Evolutionary conservation across 1,140 invertebrate species (phyloP), one percentile per base, ranked within the genome.

Genomic region (Vanessa atalanta): DNA sequence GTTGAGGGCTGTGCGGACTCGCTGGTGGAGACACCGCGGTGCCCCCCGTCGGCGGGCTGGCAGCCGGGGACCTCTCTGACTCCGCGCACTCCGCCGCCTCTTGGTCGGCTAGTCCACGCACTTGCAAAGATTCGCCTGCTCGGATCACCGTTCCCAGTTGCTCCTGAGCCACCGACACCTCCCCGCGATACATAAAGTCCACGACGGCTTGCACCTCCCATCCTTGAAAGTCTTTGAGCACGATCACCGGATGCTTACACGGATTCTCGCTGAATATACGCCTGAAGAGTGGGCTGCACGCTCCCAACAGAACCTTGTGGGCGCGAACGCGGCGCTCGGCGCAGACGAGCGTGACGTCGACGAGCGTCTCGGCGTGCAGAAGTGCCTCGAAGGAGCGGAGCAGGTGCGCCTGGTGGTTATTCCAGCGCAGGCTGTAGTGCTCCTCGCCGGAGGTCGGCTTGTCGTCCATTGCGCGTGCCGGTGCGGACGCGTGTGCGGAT

Each of bases 171-270:
- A 98, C 96, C 67, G 96, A 96, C 66, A 98, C 97, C 92, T 98
- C 97, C 43, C 97, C 97, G 67, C 96, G 95, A 93, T 98, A 98
- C 97, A 98, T 98, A 79, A 98, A 98, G 90, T 98, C 97, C 60
- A 98, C 95, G 37, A 98, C 95, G 8, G 97, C 96, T 83, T 97
- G 96, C 51, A 98, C 95, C 79, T 98, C 97, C 94, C 96, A 96
- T 70, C 96, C 96, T 81, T 95, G 94, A 82, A 98, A 97, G 90
- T 98, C 97, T 90, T 98, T 98, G 20, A 98, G 89, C 63, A 98
- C 97, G 84, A 98, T 97, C 64, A 98, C 97, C 12, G 97, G 97
- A 88, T 98, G 97, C 85, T 98, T 97, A 94, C 97, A 98, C n/a
- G 97, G 97, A 80, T 97, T 97, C 80, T 98, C 97, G 68, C 96